phyloP scores from a whole-genome alignment of 1,140 invertebrate species.

The Homarus americanus region DNA sequence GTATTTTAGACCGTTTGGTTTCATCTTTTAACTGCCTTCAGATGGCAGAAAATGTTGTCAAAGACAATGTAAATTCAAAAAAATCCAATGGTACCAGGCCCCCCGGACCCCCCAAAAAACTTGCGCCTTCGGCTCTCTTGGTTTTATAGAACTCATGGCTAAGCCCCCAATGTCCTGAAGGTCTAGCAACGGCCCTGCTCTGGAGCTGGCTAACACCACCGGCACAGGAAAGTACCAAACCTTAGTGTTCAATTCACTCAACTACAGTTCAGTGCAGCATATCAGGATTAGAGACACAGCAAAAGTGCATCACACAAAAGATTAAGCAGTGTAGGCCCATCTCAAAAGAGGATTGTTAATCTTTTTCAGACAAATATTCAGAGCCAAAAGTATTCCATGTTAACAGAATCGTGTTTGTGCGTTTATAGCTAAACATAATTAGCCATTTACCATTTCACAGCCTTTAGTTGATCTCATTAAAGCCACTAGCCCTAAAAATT shows the following conservation, averaged over 20 bases:
- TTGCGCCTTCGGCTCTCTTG: no score
- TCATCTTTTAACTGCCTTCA: no score
- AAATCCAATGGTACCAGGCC: no score
- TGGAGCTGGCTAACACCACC: slow-evolving; percentile 28
- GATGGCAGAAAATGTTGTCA: no score
- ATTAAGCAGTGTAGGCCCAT: slow-evolving; percentile 14
- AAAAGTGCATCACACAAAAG: slow-evolving; percentile 27
- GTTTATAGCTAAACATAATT: slow-evolving; percentile 42
- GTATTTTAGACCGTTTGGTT: no score
- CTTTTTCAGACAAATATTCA: background rate
- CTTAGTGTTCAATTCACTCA: slow-evolving; percentile 16
- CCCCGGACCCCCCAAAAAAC: no score
- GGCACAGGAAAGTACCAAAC: slow-evolving; percentile 20
- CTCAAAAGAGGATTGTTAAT: background rate
- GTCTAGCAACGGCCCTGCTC: no score
- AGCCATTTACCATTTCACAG: slow-evolving; percentile 36
- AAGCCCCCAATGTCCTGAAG: no score
- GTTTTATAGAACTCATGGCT: no score
- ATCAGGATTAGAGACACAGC: slow-evolving; percentile 21
- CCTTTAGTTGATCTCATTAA: slow-evolving; percentile 45
- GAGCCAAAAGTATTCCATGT: slow-evolving; percentile 27
- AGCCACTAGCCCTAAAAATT: slow-evolving; percentile 26
- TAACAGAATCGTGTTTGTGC: slow-evolving; percentile 35
- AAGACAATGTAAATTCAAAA: no score
- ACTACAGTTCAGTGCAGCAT: slow-evolving; percentile 26